Base-by-base conservation (phyloP, 1,140 invertebrate species). In the Xylocopa sonorina region DNA sequence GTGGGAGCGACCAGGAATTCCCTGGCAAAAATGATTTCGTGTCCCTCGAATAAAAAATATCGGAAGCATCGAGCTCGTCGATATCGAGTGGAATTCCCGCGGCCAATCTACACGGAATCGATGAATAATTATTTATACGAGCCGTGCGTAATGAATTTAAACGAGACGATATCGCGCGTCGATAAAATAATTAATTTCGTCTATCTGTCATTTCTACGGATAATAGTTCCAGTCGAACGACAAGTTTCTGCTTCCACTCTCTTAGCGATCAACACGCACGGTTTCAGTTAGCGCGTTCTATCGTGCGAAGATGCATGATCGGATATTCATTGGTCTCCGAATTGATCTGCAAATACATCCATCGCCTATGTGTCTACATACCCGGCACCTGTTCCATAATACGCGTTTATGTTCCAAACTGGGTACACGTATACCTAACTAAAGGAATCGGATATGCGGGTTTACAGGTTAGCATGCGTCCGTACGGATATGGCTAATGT, bases 321-420 rank as follows among this genome's bases (percentile, higher is more conserved):
- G 57, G 50, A 76, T 76, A 76, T 76, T 67, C 63, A 76, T 76
- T 67, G 73, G 73, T 57, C 27, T 16, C 58, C 41, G n/a, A 41
- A 78, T 78, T 55, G 66, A 78, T 71, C 75, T 50, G 46, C 55
- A 60, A 77, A 57, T 69, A 71, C 48, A 66, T 57, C 18, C 27
- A 24, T 74, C 69, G 27, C 41, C 71, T 27, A 34, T 67, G 69
- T 66, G 63, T 79, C 79, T 79, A 84, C 75, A 57, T 58, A 63
- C 55, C n/a, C 60, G 68, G 38, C 64, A 78, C 68, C 66, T 82
- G 71, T 64, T 34, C 81, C 29, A 68, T 84, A 83, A 79, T 83
- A 55, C 64, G 64, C 81, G 78, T 83, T 84, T 80, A 83, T 80
- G 76, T 72, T 64, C 55, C 55, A 69, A 71, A 50, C 55, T 12